Percentiles rank a stretch among this genome's conserved stretches.
These are phyloP conservation scores for Ylistrum balloti DNA, from an alignment of 1,140 invertebrate species.

Conservation along the genomic window DNA sequence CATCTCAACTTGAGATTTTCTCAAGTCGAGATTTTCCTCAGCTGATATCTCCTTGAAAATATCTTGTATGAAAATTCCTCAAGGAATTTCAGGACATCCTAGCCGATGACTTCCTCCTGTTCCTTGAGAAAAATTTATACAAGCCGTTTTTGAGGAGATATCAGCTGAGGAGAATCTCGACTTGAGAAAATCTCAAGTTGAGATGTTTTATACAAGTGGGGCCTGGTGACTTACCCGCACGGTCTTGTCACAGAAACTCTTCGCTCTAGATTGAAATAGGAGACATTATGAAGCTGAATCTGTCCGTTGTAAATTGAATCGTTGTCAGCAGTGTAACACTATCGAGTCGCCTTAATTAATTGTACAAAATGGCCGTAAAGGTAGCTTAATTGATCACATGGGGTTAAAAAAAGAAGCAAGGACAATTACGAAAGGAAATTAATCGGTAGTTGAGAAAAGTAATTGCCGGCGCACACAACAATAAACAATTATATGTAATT, in stretches of 20 bases:
- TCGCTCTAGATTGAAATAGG: neutral
- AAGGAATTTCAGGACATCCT: no score
- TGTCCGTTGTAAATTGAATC: slow-evolving; percentile 21
- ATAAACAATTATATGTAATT: slow-evolving; percentile 22
- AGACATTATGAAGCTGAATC: neutral
- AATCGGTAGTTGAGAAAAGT: slow-evolving; percentile 32
- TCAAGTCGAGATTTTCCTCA: no score
- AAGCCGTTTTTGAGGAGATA: no score
- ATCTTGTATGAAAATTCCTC: no score
- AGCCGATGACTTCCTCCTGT: no score
- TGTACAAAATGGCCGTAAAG: slow-evolving; percentile 8
- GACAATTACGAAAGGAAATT: slow-evolving; percentile 39
- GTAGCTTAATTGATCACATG: slow-evolving; percentile 38
- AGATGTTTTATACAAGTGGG: no score
- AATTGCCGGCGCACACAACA: slow-evolving; percentile 26
- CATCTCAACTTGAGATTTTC: no score
- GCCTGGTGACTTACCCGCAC: neutral
- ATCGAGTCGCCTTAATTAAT: neutral
- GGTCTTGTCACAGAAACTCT: neutral
- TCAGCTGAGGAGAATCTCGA: no score
- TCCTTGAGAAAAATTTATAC: no score
- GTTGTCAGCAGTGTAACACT: slow-evolving; percentile 1
- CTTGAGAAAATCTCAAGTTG: no score
- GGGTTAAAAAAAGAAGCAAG: slow-evolving; percentile 17
- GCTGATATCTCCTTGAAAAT: no score